phyloP scores from a whole-genome alignment of 2,797 vertebrate species.

The Antennarius maculatus region DNA sequence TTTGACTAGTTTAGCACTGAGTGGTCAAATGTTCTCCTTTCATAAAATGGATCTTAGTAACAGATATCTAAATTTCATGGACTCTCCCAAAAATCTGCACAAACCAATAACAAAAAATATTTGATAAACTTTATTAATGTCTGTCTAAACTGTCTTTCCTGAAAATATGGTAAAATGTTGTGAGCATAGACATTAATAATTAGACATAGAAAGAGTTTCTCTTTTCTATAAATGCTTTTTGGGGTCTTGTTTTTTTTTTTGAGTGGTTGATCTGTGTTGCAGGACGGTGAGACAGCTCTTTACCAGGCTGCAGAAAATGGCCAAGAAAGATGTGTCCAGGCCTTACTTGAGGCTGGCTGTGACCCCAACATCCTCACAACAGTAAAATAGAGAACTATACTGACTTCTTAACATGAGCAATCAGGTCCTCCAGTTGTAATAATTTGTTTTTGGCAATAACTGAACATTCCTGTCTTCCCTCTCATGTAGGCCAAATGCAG shows the following conservation, averaged over 20 bases:
- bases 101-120: neutral
- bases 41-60: neutral
- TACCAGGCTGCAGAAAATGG: slow-evolving; percentile 85
- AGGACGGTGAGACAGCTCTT: slow-evolving; percentile 90
- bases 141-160: neutral
- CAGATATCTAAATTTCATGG: neutral
- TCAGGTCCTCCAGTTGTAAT: slow-evolving; percentile 6
- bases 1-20: neutral
- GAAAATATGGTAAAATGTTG: neutral
- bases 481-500: slow-evolving; percentile 73
- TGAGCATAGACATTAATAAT: neutral
- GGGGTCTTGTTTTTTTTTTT: neutral
- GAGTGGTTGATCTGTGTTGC: slow-evolving; percentile 14
- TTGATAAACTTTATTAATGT: neutral
- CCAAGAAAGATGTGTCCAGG: slow-evolving; percentile 83
- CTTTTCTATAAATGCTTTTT: neutral
- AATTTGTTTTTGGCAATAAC: neutral
- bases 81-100: no score
- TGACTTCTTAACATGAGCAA: neutral
- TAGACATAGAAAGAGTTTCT: no score
- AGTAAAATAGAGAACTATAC: slow-evolving; percentile 62
- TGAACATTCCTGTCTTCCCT: neutral
- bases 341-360: slow-evolving; percentile 85
- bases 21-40: neutral
- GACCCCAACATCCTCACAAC: slow-evolving; percentile 84